Evolutionary conservation across 2,797 vertebrate species (phyloP), one percentile per base, ranked within the genome.

Genomic region (Martes flavigula): DNA sequence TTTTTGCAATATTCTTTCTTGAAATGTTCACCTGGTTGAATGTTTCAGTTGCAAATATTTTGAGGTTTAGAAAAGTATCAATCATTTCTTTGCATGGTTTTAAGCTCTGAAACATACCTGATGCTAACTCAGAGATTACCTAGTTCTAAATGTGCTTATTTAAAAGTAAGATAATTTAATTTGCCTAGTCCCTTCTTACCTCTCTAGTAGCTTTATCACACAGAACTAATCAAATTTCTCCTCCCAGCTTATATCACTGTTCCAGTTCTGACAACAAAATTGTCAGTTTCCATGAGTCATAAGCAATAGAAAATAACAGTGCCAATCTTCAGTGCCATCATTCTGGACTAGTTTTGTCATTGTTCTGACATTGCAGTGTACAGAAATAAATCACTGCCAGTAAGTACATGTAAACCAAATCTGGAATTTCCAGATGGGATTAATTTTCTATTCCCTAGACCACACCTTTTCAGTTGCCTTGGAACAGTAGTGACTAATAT

Each of bases 251-350:
- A 1, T 1, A 68, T 68, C 32, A 40, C 9, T 62, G 13, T 70
- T 40, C 0, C 1, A n/a, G 15, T 87, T 91, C 62, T 14, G n/a
- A 58, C 56, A 97, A 89, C 21, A 83, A 87, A 91, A 17, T 56
- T 2, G 0, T 0, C 4, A 58, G 8, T 23, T 25, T 40, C 12
- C 2, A 0, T 0, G 0, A 20, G 35, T 87, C 3, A 58, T 30
- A 97, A 87, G 77, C 0, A 75, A 75, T 13, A n/a, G 38, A 38
- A 90, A 84, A 82, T 54, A 51, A 35, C 77, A n/a, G 60, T 91
- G 77, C 70, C 32, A 35, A 30, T 88, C 56, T 87, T 70, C 75
- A 56, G 2, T 43, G 56, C 56, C 73, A 66, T 91, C 64, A 83
- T 51, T 79, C 58, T 87, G 60, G 75, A 85, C 81, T 79, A 46